phyloP scores from a whole-genome alignment of 2,888 invertebrate species.

The Drosophila kambysellisi region DNA sequence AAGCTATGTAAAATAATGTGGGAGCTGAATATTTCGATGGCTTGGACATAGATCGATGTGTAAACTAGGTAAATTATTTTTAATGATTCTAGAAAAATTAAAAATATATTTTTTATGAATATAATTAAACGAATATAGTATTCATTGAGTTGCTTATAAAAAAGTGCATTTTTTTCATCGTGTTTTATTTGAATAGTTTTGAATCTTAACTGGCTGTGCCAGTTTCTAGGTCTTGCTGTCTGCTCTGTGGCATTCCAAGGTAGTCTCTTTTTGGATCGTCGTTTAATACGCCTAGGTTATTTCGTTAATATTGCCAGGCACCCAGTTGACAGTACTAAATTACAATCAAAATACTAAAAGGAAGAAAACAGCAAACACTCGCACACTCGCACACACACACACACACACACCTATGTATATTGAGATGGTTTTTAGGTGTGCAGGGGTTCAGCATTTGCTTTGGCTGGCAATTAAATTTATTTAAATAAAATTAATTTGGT shows the following conservation, averaged over 20 bases:
- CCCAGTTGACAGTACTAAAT: conserved; percentile 70
- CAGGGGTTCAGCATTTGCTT: conserved; percentile 49
- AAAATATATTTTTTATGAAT: background rate
- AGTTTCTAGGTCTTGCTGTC: background rate
- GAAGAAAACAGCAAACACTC: conserved; percentile 41
- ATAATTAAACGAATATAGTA: background rate
- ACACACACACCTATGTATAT: conserved; percentile 7
- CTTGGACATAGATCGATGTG: background rate
- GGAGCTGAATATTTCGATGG: background rate
- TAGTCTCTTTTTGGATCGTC: conserved; percentile 44
- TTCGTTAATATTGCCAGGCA: conserved; percentile 51
- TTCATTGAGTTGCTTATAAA: background rate
- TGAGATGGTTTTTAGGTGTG: conserved; percentile 26
- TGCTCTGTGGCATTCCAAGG: conserved; percentile 48
- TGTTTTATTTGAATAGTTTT: background rate
- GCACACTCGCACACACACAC: conserved; percentile 25
- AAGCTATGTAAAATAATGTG: background rate
- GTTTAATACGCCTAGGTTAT: conserved; percentile 48
- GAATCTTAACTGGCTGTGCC: conserved; percentile 1
- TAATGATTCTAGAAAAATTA: background rate
- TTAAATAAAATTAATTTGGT: conserved; percentile 76
- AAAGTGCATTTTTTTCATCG: background rate
- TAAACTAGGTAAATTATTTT: background rate
- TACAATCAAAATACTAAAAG: conserved; percentile 61
- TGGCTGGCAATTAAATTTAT: conserved; percentile 82